Evolutionary conservation across 2,888 invertebrate species (phyloP), one percentile per base, ranked within the genome.

Genomic region (Hypselothyrea guttata): DNA sequence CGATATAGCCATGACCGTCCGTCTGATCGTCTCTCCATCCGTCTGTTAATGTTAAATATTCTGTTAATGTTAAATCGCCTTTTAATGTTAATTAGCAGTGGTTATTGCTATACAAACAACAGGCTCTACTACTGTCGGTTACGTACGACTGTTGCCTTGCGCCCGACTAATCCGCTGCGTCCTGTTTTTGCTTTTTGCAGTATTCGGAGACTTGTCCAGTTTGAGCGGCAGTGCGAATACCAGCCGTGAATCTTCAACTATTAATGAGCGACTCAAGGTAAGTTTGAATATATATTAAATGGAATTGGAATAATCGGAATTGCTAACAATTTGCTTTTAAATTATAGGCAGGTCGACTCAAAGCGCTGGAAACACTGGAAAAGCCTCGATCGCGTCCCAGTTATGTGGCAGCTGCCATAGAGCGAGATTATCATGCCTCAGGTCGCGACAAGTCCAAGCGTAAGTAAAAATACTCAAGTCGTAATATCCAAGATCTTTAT

Each of bases 121-220:
- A n/a, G n/a, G n/a, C n/a, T n/a, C n/a, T n/a, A n/a, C n/a, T n/a
- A n/a, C n/a, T n/a, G n/a, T n/a, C n/a, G n/a, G n/a, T n/a, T n/a
- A n/a, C n/a, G n/a, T n/a, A n/a, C n/a, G n/a, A n/a, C n/a, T n/a
- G n/a, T n/a, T n/a, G n/a, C n/a, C n/a, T n/a, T n/a, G n/a, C n/a
- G n/a, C n/a, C n/a, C n/a, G n/a, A n/a, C n/a, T n/a, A n/a, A n/a
- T n/a, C n/a, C n/a, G n/a, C n/a, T n/a, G n/a, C n/a, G n/a, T n/a
- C n/a, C n/a, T n/a, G n/a, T 46, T 28, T 9, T 1, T 12, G 11
- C 8, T 58, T n/a, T 28, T n/a, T 51, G 0, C 31, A 89, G 89
- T 77, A 53, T 88, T 89, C 56, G 87, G 89, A 0, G 88, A 88
- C 13, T 52, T 77, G 15, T 76, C 77, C 1, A 79, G 70, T 67